Evolutionary conservation across 2,888 invertebrate species (phyloP), one percentile per base, ranked within the genome.

Genomic region (Eumacrocentrus americanus): DNA sequence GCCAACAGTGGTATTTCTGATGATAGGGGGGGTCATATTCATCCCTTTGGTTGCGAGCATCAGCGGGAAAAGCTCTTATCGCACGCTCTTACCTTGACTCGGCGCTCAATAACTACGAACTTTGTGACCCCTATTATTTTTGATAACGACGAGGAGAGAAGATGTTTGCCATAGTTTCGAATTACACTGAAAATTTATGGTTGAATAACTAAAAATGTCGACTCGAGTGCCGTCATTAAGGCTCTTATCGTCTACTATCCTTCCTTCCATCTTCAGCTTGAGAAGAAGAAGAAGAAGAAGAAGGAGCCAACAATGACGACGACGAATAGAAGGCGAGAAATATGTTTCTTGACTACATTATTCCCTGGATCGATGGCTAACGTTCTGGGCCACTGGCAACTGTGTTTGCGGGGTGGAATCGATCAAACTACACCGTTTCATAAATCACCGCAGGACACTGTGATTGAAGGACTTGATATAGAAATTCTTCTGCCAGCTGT

Each of bases 141-240:
- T n/a, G n/a, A n/a, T n/a, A n/a, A n/a, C n/a, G n/a, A n/a, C n/a
- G n/a, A n/a, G n/a, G n/a, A n/a, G n/a, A n/a, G n/a, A n/a, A n/a
- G n/a, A n/a, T n/a, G n/a, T n/a, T n/a, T n/a, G n/a, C n/a, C n/a
- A n/a, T n/a, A n/a, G n/a, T n/a, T n/a, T n/a, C n/a, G n/a, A n/a
- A n/a, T n/a, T n/a, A n/a, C n/a, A n/a, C n/a, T n/a, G n/a, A 12
- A 23, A 23, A 23, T 46, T 46, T 2, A 14, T 14, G 37, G 22
- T 35, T 55, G 58, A 55, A 60, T 62, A 16, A 20, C 22, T 62
- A 54, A 60, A 44, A 50, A 63, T 58, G 55, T 60, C 53, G 47
- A 46, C n/a, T 55, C 58, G 51, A 58, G 60, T 60, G 38, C n/a
- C n/a, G n/a, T 40, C 29, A 50, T 58, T 22, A 3, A 37, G 18